These are phyloP conservation scores for Pelodytes ibericus DNA, from an alignment of 2,797 vertebrate species.

Conservation along the genomic window DNA sequence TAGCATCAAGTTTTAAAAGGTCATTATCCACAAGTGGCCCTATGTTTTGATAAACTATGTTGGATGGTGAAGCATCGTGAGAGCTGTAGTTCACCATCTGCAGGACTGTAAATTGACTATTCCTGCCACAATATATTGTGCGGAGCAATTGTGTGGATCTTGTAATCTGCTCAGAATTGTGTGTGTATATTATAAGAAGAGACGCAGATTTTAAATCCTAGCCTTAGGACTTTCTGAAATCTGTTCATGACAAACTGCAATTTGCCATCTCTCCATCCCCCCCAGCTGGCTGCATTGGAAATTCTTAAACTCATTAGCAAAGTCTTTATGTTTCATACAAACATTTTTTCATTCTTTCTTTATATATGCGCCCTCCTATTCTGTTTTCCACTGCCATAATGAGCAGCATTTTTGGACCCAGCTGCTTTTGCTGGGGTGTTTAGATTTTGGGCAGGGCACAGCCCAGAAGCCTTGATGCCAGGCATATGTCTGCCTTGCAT, in stretches of 20 bases:
- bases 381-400: conserved; percentile 47
- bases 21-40: too few relatives aligned
- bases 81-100: too few relatives aligned
- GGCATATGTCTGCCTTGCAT: conserved; percentile 50
- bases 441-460: conserved; percentile 40
- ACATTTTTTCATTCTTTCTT: too few relatives aligned
- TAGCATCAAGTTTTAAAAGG: too few relatives aligned
- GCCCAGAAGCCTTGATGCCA: conserved; percentile 36
- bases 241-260: conserved; percentile 40
- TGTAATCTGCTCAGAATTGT: background rate
- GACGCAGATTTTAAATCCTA: conserved; percentile 12
- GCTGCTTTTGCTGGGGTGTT: conserved; percentile 34
- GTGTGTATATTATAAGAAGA: background rate
- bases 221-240: conserved; percentile 27
- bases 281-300: conserved; percentile 46
- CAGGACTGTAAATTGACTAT: too few relatives aligned
- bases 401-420: conserved; percentile 36
- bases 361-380: conserved; percentile 38
- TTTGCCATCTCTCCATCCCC: conserved; percentile 27
- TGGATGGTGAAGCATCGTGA: too few relatives aligned
- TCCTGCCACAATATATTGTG: background rate
- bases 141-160: background rate
- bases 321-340: conserved; percentile 10
- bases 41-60: too few relatives aligned
- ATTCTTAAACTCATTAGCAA: conserved; percentile 41